These are phyloP conservation scores for Caenorhabditis parvicauda DNA, from an alignment of 2,888 invertebrate genomes.

Conservation along the genomic window DNA sequence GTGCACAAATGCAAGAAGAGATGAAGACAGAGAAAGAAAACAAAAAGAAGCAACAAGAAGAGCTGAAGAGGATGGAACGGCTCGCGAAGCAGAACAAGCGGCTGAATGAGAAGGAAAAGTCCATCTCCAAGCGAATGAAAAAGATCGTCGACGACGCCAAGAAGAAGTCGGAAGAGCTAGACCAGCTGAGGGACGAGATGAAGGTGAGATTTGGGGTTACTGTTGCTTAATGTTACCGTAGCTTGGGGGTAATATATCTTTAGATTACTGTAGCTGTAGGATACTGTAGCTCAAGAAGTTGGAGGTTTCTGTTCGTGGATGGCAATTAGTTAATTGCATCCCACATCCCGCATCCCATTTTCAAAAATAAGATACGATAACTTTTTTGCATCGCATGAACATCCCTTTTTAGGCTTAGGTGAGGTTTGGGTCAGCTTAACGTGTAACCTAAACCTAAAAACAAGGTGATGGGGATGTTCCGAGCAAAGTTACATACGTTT, in stretches of 20 bases:
- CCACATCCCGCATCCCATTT: constrained; percentile 15
- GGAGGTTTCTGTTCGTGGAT: constrained; percentile 46
- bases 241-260: background rate
- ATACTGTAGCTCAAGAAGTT: constrained; percentile 44
- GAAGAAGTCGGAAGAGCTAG: constrained; percentile 46
- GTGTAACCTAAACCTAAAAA: no score
- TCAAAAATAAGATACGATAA: no score
- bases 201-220: constrained; percentile 26
- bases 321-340: constrained; percentile 42
- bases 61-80: constrained; percentile 2
- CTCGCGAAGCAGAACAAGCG: constrained; percentile 2
- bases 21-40: constrained; percentile 3
- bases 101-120: constrained; percentile 6
- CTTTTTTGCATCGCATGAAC: no score
- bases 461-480: no score
- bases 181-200: no score
- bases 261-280: constrained; percentile 26
- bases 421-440: no score
- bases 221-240: background rate
- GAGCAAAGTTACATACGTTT: no score
- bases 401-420: no score
- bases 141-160: constrained; percentile 57
- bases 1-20: no score
- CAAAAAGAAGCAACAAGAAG: constrained; percentile 1
- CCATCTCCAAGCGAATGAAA: constrained; percentile 34